A percentile compares a stretch with the other conserved stretches of the same genome.
phyloP scores from a whole-genome alignment of 2,888 invertebrate genomes.

The Dryobota labecula region DNA sequence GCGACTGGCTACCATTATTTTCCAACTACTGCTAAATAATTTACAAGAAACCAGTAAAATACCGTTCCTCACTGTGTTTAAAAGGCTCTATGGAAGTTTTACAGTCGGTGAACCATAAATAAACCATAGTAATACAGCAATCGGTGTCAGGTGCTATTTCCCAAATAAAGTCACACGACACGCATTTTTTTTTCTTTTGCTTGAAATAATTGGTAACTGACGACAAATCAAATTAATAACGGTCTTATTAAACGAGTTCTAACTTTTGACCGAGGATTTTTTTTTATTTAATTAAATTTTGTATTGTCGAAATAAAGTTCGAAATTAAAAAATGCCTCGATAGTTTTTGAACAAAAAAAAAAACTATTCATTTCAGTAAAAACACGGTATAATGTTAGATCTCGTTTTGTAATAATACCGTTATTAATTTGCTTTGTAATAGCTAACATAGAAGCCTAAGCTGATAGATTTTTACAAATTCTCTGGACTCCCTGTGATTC shows the following conservation, averaged over 20 bases:
- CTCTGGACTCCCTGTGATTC: no score
- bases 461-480: no score
- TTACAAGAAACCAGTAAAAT: neutral
- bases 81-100: neutral
- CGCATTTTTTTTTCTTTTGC: neutral
- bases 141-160: neutral
- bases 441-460: no score
- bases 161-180: neutral
- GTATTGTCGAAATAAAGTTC: no score
- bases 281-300: no score
- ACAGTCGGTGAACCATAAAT: neutral
- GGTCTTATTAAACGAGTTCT: neutral
- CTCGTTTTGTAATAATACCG: neutral
- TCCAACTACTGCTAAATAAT: slow-evolving; percentile 1
- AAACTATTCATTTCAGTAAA: no score
- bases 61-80: neutral
- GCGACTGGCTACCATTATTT: no score
- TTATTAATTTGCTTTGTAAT: no score
- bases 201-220: neutral
- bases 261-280: neutral
- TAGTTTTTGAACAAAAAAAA: no score
- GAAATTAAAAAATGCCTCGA: no score
- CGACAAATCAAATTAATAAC: neutral
- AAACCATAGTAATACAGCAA: neutral
- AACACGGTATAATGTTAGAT: no score